These are phyloP conservation scores for Aurelia sp. DNA, from an alignment of 30 jellyfish, hydroid and myxozoan species.

Conservation along the genomic window DNA sequence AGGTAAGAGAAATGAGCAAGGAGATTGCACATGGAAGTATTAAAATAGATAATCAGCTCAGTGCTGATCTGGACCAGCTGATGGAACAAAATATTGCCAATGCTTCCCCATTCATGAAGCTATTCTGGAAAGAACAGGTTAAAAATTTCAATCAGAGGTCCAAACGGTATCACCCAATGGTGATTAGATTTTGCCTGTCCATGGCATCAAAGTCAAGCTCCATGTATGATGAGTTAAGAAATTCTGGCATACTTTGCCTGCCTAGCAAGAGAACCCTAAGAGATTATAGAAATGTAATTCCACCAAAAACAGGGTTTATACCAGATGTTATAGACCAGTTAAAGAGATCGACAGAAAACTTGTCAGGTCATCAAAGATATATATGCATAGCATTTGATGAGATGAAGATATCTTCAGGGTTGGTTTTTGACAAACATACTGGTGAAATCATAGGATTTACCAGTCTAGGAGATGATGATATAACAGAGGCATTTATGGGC, in stretches of 20 bases:
- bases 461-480: constrained; percentile 28
- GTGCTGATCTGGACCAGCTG: constrained; percentile 29
- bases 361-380: constrained; percentile 10
- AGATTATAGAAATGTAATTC: constrained; percentile 44
- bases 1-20: constrained; percentile 23
- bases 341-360: constrained; percentile 8
- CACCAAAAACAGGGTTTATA: constrained; percentile 47
- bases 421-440: neutral
- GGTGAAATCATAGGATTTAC: constrained; percentile 18
- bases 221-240: constrained; percentile 39
- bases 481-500: constrained; percentile 17
- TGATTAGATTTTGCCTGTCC: constrained; percentile 59
- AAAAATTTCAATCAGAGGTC: constrained; percentile 19
- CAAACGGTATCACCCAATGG: constrained; percentile 60
- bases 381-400: constrained; percentile 31
- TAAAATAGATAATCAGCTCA: constrained; percentile 32
- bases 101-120: constrained; percentile 68
- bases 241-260: constrained; percentile 50
- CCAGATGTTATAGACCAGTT: constrained; percentile 27
- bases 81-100: constrained; percentile 1
- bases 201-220: constrained; percentile 50
- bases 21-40: constrained; percentile 22
- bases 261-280: constrained; percentile 61
- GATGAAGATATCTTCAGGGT: constrained; percentile 11
- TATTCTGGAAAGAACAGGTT: constrained; percentile 54